These are phyloP conservation scores for Nymphalis c-album DNA, from an alignment of 2,888 invertebrate genomes.

Conservation along the genomic window DNA sequence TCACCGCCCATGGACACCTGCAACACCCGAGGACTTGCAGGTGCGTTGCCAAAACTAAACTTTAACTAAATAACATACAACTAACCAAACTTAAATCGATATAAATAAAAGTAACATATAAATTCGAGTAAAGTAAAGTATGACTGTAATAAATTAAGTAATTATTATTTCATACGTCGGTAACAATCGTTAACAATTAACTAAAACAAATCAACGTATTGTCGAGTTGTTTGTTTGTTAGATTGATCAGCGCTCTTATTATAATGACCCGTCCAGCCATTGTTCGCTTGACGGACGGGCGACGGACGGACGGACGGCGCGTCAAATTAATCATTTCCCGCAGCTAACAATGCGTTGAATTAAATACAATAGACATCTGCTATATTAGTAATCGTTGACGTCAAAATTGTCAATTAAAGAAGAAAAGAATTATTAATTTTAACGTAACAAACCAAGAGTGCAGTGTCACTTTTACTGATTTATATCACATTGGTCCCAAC, in stretches of 20 bases:
- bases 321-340: constrained; percentile 27
- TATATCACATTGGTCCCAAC: no score
- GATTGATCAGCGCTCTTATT: constrained; percentile 8
- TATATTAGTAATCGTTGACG: constrained; percentile 9
- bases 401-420: constrained; percentile 1
- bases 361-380: constrained; percentile 13
- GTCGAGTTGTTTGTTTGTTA: constrained; percentile 17
- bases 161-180: background rate
- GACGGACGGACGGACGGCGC: constrained; percentile 17
- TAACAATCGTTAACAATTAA: background rate
- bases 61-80: no score
- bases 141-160: no score
- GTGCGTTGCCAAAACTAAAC: no score
- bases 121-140: no score
- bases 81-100: no score
- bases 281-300: constrained; percentile 7
- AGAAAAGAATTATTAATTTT: background rate
- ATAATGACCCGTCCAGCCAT: constrained; percentile 14
- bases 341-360: constrained; percentile 13
- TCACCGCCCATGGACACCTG: no score
- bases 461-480: no score
- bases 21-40: no score
- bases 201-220: background rate
- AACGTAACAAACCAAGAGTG: background rate
- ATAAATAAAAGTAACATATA: no score